Percentiles rank a stretch among this genome's conserved stretches.
These are phyloP conservation scores for Hymenochirus boettgeri DNA, from an alignment of 2,113 vertebrate species.

Conservation along the genomic window DNA sequence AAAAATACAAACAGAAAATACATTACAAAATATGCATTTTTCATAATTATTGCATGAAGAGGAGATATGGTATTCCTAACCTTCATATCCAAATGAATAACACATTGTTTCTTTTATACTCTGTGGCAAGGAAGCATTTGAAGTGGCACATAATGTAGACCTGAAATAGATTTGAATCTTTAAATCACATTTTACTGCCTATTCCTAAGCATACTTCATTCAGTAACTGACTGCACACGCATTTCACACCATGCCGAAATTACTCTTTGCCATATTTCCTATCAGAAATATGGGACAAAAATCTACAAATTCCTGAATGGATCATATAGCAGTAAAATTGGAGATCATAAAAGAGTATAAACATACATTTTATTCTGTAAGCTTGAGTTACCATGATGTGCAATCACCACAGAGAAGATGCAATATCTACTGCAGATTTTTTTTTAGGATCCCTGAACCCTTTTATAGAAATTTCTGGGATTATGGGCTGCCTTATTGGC, in stretches of 20 bases:
- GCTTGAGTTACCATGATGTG: neutral
- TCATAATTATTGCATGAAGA: too few relatives aligned
- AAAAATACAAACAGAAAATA: too few relatives aligned
- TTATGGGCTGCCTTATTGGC: too few relatives aligned
- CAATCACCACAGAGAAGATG: neutral
- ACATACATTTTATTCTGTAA: slow-evolving; percentile 8
- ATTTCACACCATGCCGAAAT: slow-evolving; percentile 10
- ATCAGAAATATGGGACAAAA: slow-evolving; percentile 17
- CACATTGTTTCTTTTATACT: slow-evolving; percentile 16
- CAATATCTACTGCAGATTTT: neutral
- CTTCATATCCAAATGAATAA: slow-evolving; percentile 1
- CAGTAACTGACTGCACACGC: slow-evolving; percentile 12
- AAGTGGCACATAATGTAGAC: slow-evolving; percentile 11
- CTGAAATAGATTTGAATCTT: slow-evolving; percentile 12
- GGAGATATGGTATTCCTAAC: neutral
- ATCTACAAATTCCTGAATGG: slow-evolving; percentile 18
- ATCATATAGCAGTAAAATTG: slow-evolving; percentile 16
- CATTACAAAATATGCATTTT: too few relatives aligned
- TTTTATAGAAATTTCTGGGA: too few relatives aligned
- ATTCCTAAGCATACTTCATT: slow-evolving; percentile 16
- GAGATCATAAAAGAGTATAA: slow-evolving; percentile 9
- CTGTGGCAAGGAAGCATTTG: slow-evolving; percentile 8
- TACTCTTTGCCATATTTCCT: slow-evolving; percentile 10
- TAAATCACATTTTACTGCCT: slow-evolving; percentile 17
- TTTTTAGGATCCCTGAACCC: too few relatives aligned